Conservation (phyloP, 2,113 vertebrate genomes). For the Cygnus buccinator region DNA sequence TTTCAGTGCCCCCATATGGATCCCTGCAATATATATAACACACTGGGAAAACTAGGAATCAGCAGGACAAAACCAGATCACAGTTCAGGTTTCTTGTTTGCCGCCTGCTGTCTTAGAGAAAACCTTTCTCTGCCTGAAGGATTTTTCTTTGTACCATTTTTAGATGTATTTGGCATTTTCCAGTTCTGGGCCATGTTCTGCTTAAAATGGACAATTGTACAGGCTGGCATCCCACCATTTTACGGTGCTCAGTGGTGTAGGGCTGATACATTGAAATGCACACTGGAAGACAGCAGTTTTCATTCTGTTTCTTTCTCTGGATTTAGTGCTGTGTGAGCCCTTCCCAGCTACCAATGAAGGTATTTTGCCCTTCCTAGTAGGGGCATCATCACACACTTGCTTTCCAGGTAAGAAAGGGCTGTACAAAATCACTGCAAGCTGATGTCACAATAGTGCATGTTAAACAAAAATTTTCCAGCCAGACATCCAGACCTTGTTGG, state of each 20-base stretch:
- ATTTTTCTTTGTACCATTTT: not conserved
- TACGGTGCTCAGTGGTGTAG: not conserved
- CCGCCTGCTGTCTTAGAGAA: not conserved
- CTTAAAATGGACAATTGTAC: not conserved
- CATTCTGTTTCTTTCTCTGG: not conserved
- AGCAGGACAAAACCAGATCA: not conserved
- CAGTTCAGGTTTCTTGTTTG: not conserved
- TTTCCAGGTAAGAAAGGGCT: not conserved
- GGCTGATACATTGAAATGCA: not conserved
- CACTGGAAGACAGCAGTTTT: not conserved
- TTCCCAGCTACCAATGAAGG: not conserved
- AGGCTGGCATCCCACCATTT: not conserved
- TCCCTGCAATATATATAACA: accelerated
- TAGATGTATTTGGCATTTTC: not conserved
- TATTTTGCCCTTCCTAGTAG: not conserved
- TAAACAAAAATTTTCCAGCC: not conserved
- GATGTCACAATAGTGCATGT: not conserved
- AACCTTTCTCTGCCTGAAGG: not conserved
- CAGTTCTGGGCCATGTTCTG: not conserved
- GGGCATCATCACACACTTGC: not conserved
- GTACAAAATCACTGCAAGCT: not conserved
- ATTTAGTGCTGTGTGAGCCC: not conserved
- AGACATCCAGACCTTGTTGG: not conserved
- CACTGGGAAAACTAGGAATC: not conserved
- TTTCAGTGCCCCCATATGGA: accelerated